Percentiles rank a stretch among this genome's conserved stretches.
These are phyloP conservation scores for Takifugu bimaculatus DNA, from an alignment of 2,113 vertebrate species.

Conservation along the genomic window DNA sequence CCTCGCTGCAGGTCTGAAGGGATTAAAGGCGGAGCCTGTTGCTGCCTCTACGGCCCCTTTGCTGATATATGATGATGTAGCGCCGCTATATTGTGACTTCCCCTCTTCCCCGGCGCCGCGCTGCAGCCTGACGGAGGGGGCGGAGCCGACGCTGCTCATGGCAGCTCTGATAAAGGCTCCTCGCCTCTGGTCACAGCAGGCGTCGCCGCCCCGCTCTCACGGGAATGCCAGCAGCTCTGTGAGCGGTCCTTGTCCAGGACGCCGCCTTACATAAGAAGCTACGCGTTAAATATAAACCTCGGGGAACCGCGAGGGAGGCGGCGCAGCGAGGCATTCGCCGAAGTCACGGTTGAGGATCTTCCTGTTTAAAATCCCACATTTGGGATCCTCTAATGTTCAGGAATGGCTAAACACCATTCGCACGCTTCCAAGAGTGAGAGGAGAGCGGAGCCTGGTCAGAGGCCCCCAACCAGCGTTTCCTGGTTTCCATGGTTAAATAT, in stretches of 20 bases:
- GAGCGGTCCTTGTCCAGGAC: neutral
- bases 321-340: constrained; percentile 9
- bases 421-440: neutral
- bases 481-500: neutral
- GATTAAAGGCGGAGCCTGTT: neutral
- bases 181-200: constrained; percentile 10
- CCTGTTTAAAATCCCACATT: constrained; percentile 27
- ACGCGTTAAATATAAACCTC: constrained; percentile 11
- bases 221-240: neutral
- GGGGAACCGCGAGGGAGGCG: constrained; percentile 18
- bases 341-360: neutral
- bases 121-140: constrained; percentile 39
- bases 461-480: neutral
- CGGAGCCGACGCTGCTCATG: constrained; percentile 49
- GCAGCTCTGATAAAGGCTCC: constrained; percentile 33
- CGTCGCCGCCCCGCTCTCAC: constrained; percentile 7
- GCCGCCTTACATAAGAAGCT: constrained; percentile 22
- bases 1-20: neutral
- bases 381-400: constrained; percentile 39
- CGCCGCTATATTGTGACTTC: too few relatives aligned
- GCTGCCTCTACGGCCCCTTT: neutral
- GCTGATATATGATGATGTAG: too few relatives aligned
- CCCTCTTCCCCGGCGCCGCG: neutral
- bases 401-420: constrained; percentile 35
- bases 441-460: neutral